Evolutionary conservation across 1,140 invertebrate species (phyloP), one percentile per base, ranked within the genome.

Genomic region (Venturia canescens): DNA sequence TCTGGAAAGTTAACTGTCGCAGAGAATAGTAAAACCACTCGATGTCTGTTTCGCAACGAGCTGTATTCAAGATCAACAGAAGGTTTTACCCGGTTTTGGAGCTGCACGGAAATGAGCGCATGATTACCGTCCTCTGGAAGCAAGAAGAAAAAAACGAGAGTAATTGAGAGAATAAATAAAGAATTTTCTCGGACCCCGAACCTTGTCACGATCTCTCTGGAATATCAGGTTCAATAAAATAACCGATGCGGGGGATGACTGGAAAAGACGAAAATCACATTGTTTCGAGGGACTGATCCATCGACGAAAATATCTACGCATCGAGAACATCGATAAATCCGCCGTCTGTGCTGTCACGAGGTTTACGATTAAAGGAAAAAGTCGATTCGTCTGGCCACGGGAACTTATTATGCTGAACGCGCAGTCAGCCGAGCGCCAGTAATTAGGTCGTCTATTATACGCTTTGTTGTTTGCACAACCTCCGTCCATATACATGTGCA

Each of bases 361-460:
- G 38, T 74, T 50, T 9, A 21, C 48, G n/a, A 79, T 79, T 79
- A 50, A 79, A 50, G 63, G 27, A 31, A 69, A 21, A 27, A 29
- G 29, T 31, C 29, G 21, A 69, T 69, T 31, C 29, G 66, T 69
- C 66, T 69, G 66, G 27, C 31, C 66, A 31, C 16, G 29, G 29
- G 3, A 15, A 69, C 2, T 69, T 69, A 60, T 71, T 72, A 69
- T 27, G 21, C 78, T 23, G 18, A n/a, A 13, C 69, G 72, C 78
- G 78, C 44, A 13, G n/a, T 16, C 48, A 71, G 63, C 78, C 67
- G 71, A 78, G 63, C 75, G 70, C 48, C 70, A 66, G 74, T 72
- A 66, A 81, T 69, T 80, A 48, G 80, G 69, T 81, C 60, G 80
- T 18, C 16, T 31, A 69, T 69, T 69, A 69, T 69, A 69, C 5